Percentiles rank a stretch among this genome's conserved stretches.
phyloP scores from a whole-genome alignment of 2,113 vertebrate genomes.

The Silurus glanis region DNA sequence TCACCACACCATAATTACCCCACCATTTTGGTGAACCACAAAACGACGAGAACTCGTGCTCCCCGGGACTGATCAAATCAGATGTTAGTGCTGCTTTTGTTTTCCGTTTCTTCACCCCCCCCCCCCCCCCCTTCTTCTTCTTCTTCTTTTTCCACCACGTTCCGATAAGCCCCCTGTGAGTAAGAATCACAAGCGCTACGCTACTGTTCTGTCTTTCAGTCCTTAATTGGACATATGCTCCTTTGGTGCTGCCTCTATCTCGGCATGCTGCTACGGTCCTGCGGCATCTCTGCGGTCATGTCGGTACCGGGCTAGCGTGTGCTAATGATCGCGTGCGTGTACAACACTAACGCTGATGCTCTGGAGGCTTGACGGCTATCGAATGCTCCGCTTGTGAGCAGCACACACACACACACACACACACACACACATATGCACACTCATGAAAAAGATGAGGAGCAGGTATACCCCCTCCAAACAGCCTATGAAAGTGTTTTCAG shows the following conservation, averaged over 20 bases:
- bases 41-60: conserved; percentile 77
- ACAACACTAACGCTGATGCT: neutral
- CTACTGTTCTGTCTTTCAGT: conserved; percentile 73
- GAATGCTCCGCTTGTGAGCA: neutral
- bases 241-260: conserved; percentile 64
- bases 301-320: conserved; percentile 4
- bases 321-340: conserved; percentile 17
- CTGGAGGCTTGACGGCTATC: conserved; percentile 7
- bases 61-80: conserved; percentile 67
- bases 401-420: conserved; percentile 6
- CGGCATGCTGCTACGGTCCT: conserved; percentile 2
- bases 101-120: conserved; percentile 56
- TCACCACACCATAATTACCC: conserved; percentile 95
- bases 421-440: neutral
- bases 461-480: neutral
- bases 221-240: conserved; percentile 81
- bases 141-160: conserved; percentile 27
- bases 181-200: conserved; percentile 74
- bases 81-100: conserved; percentile 80
- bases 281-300: conserved; percentile 24
- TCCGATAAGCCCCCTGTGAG: conserved; percentile 76
- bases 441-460: conserved; percentile 24
- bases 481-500: conserved; percentile 37
- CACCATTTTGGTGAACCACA: conserved; percentile 94
- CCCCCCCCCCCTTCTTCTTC: too few relatives aligned